Conservation (phyloP, 2,113 vertebrate genomes). For the Chrysemys picta region DNA sequence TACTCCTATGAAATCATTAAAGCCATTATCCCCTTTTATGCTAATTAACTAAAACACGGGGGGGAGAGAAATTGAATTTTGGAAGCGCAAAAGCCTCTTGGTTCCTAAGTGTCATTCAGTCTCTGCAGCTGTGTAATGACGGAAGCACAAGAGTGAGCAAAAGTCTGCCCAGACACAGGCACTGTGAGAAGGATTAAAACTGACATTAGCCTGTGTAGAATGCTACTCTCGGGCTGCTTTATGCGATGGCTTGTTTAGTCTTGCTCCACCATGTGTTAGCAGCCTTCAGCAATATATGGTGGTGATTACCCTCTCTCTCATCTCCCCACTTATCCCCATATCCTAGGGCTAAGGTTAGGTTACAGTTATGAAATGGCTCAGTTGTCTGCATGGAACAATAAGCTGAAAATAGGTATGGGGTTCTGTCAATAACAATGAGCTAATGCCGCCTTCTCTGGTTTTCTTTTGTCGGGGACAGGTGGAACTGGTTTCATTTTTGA, state of each 20-base stretch:
- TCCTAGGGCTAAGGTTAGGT: slow-evolving; percentile 27
- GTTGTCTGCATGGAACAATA: slow-evolving; percentile 34
- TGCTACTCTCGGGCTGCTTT: slow-evolving; percentile 18
- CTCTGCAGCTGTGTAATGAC: not conserved
- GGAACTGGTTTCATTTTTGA: slow-evolving; percentile 32
- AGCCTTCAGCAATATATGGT: not conserved
- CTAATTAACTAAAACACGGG: not conserved
- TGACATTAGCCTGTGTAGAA: not conserved
- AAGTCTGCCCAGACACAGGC: not conserved
- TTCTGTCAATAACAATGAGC: slow-evolving; percentile 40
- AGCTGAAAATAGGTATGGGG: slow-evolving; percentile 38
- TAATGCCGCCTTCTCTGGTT: slow-evolving; percentile 56
- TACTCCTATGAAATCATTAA: not conserved
- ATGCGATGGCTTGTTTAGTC: slow-evolving; percentile 44
- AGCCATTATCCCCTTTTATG: not conserved
- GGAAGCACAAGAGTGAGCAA: not conserved
- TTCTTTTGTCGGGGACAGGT: slow-evolving; percentile 21
- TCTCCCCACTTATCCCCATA: not conserved
- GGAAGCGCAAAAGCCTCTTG: not conserved
- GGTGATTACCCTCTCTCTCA: slow-evolving; percentile 46
- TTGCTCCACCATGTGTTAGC: slow-evolving; percentile 17
- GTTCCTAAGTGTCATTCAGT: not conserved
- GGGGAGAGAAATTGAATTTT: not conserved
- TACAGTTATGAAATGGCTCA: not conserved
- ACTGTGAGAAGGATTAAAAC: not conserved